Conservation (phyloP, 2,113 vertebrate species). For the Syrmaticus mikado region DNA sequence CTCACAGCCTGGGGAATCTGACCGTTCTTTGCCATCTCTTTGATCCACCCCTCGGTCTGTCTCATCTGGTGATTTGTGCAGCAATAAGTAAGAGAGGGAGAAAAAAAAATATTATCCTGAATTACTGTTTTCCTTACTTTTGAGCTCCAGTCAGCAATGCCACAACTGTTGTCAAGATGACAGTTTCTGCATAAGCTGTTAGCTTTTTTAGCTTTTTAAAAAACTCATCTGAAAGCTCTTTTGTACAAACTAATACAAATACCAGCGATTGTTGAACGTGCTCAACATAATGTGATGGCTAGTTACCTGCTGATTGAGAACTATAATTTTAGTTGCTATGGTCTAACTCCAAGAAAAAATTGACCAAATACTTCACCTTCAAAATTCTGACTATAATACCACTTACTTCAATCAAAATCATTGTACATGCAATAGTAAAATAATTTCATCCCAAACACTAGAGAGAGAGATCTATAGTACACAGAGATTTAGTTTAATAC, state of each 20-base stretch:
- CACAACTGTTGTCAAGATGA: neutral
- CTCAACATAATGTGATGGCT: neutral
- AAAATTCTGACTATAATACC: neutral
- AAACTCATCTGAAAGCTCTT: neutral
- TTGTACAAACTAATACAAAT: neutral
- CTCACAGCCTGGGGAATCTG: slow-evolving; percentile 82
- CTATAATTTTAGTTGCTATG: neutral
- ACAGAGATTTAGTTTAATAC: neutral
- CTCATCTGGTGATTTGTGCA: slow-evolving; percentile 63
- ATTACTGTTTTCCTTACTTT: neutral
- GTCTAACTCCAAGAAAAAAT: neutral
- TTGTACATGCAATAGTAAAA: neutral
- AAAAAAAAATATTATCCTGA: neutral
- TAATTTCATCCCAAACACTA: neutral
- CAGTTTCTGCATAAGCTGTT: neutral
- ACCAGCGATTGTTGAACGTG: neutral
- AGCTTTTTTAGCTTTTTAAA: neutral
- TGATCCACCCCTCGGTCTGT: slow-evolving; percentile 92
- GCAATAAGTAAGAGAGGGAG: neutral
- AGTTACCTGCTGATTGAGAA: neutral
- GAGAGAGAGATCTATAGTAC: neutral
- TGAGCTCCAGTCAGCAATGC: neutral
- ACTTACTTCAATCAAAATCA: neutral
- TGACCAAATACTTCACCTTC: neutral
- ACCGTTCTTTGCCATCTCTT: slow-evolving; percentile 84